Base-by-base conservation (phyloP, 2,113 vertebrate genomes). In the Morone saxatilis region DNA sequence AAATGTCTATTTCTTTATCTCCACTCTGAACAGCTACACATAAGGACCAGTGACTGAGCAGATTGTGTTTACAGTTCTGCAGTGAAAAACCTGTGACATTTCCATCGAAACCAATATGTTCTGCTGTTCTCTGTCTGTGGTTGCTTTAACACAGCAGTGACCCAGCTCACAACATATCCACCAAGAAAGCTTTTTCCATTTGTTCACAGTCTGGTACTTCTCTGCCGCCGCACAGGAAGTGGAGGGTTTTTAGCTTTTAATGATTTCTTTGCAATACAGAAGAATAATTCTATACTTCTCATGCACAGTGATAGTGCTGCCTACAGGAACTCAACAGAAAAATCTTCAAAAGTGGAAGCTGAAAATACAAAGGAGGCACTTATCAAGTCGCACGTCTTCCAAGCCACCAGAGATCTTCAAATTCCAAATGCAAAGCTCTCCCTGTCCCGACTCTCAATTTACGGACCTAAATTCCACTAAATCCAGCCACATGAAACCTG, bases 91-190 rank as follows among this genome's bases (percentile, higher is more conserved):
- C 76, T 56, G 72, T 84, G 86, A 88, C 79, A 80, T 83, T 68
- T 81, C 60, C 68, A 50, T 84, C 51, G 7, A n/a, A 73, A 83
- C 71, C 72, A 77, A 85, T 83, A 88, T 80, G 84, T 78, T 88
- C 12, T 41, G 71, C 71, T 80, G 41, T 22, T 63, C 51, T 68
- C 74, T 11, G 51, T 62, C 53, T 16, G 48, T 43, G 84, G 63
- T 48, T 31, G 20, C 57, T 53, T 76, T 65, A 60, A 72, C 73
- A 61, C 63, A 51, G 47, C 73, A 67, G 57, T 47, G 74, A 71
- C 53, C 22, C 41, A n/a, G 31, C 51, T 76, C 60, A 72, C 81
- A 63, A 10, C 45, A 43, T 14, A 57, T 53, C 48, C 57, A 65
- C 73, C 72, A 54, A 16, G 16, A 50, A 56, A 71, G 45, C 41